These are phyloP conservation scores for Rachycentron canadum DNA, from an alignment of 2,797 vertebrate species.

Conservation along the genomic window DNA sequence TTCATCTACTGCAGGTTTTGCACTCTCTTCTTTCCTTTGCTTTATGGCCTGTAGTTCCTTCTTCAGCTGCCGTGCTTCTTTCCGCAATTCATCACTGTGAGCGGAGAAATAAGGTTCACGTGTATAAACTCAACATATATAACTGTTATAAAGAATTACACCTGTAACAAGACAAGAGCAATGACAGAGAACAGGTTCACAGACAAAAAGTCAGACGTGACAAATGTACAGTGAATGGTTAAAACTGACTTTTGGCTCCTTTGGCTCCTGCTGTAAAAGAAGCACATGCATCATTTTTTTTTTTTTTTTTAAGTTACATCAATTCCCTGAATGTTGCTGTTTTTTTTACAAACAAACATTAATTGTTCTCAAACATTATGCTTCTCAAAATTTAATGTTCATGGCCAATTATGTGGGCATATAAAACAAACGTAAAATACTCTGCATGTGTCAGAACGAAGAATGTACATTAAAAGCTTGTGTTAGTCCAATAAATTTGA, in stretches of 20 bases:
- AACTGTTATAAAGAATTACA: slow-evolving; percentile 18
- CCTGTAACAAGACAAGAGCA: slow-evolving; percentile 13
- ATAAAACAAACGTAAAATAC: slow-evolving; percentile 63
- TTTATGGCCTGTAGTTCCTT: slow-evolving; percentile 95
- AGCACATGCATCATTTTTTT: slow-evolving; percentile 5
- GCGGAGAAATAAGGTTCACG: slow-evolving; percentile 58
- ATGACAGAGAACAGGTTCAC: slow-evolving; percentile 12
- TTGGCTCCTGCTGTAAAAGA: neutral
- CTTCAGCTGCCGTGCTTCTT: slow-evolving; percentile 94
- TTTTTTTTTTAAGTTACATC: too few relatives aligned
- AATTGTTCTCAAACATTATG: slow-evolving; percentile 45
- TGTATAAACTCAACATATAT: slow-evolving; percentile 15
- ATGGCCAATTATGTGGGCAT: slow-evolving; percentile 37
- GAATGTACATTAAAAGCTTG: slow-evolving; percentile 63
- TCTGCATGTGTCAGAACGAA: slow-evolving; percentile 57
- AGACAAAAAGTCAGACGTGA: slow-evolving; percentile 13
- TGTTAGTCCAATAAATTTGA: slow-evolving; percentile 67
- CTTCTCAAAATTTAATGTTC: slow-evolving; percentile 43
- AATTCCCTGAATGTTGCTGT: neutral
- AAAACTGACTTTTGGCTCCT: slow-evolving; percentile 16
- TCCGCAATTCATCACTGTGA: slow-evolving; percentile 93
- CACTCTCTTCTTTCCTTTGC: slow-evolving; percentile 88
- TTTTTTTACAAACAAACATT: slow-evolving; percentile 44
- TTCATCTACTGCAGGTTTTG: slow-evolving; percentile 81
- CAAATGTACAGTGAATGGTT: slow-evolving; percentile 1